Evolutionary conservation across 1,140 invertebrate genomes (phyloP).

Genomic region (Tetragnatha versicolor): DNA sequence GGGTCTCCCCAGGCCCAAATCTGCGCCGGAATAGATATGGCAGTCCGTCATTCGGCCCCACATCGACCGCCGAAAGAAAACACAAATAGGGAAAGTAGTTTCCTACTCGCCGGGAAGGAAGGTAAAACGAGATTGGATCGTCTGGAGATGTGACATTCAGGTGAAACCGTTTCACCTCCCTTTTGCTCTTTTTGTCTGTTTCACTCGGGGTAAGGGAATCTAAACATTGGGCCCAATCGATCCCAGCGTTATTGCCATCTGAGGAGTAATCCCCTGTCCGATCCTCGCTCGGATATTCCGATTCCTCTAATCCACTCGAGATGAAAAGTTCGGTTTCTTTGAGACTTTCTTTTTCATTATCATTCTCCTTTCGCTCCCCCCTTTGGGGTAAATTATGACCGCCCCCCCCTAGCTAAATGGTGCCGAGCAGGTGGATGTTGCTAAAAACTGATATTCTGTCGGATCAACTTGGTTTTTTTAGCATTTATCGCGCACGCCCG

Average conservation of each 20-base stretch:
- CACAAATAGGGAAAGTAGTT: slow-evolving; percentile 51
- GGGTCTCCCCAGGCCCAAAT: no score
- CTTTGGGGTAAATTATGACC: slow-evolving; percentile 40
- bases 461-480: background rate
- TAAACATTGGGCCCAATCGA: slow-evolving; percentile 43
- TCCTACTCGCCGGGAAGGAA: background rate
- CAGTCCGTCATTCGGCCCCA: slow-evolving; percentile 28
- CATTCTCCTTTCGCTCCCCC: no score
- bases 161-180: slow-evolving; percentile 41
- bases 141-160: slow-evolving; percentile 42
- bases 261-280: slow-evolving; percentile 41
- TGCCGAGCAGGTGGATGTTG: slow-evolving; percentile 29
- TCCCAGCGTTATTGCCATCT: slow-evolving; percentile 42
- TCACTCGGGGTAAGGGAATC: slow-evolving; percentile 34
- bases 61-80: slow-evolving; percentile 44
- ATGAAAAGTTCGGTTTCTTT: slow-evolving; percentile 25
- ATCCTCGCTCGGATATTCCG: slow-evolving; percentile 20
- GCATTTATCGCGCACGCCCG: slow-evolving; percentile 22
- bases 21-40: slow-evolving; percentile 37
- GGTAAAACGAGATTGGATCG: slow-evolving; percentile 52
- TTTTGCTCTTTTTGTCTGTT: slow-evolving; percentile 19
- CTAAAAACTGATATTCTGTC: slow-evolving; percentile 25
- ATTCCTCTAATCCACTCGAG: slow-evolving; percentile 46
- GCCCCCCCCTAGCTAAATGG: slow-evolving; percentile 37
- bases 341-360: no score